Base-by-base conservation (phyloP, 2,888 invertebrate species). In the Pharmacophagus antenor region DNA sequence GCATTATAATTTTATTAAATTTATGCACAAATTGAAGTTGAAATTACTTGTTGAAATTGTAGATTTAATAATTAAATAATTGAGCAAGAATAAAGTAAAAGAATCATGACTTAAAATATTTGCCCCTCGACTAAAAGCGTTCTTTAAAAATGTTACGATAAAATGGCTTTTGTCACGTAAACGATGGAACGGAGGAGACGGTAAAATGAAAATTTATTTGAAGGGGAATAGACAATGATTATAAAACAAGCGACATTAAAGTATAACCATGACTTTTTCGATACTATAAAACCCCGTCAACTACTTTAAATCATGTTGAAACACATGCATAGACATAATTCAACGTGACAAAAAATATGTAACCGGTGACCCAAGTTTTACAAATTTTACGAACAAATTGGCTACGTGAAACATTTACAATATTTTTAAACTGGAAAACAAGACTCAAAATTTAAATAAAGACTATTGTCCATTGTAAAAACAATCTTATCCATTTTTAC, bases 91-190 rank as follows among this genome's bases (percentile, higher is more conserved):
- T 31, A 31, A 31, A 31, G 15, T 31, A 31, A 31, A 31, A 12
- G 15, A 10, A 10, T 31, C 1, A 31, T 25, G 7, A 25, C 0
- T 15, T 15, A 31, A 31, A 31, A 2, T 1, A 31, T 31, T 12
- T 3, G 46, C 46, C 46, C 31, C 21, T 46, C 46, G 8, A 46
- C 22, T 31, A 31, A 23, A 21, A 51, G 20, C 21, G 31, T 52
- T 41, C 52, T 47, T 23, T 52, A 31, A 31, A 10, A 31, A 12
- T 31, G 15, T 15, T 31, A 21, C n/a, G 42, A 41, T 22, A 52
- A 58, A 20, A 44, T 20, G 31, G 15, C 52, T 18, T 46, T 52
- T 58, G 52, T 47, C 47, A 52, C 31, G 44, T 58, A 17, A 52
- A 47, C 27, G 52, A 58, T 23, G 25, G 47, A 7, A 27, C 18